Percentiles rank a stretch among this genome's conserved stretches.
Evolutionary conservation across 2,113 vertebrate species (phyloP).

Genomic region (Colossoma macropomum): DNA sequence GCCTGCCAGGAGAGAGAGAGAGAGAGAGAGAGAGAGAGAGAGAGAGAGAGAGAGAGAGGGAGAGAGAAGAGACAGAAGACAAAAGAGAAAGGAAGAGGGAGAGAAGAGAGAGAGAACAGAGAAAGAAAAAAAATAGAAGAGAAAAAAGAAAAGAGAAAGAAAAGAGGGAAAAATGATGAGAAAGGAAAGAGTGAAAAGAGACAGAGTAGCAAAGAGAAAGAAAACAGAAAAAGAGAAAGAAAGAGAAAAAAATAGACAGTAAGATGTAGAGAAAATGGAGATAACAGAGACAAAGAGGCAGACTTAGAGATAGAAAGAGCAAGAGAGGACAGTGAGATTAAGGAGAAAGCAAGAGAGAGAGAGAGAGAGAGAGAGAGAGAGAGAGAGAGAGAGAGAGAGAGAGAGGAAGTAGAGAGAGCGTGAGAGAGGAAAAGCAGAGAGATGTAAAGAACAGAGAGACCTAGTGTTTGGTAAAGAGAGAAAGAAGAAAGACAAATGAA

Average conservation of each 20-base stretch:
- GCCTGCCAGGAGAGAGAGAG: conserved; percentile 77
- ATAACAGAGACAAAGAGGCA: conserved; percentile 39
- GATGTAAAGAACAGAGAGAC: not conserved
- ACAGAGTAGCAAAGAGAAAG: too few relatives aligned
- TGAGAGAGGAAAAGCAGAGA: not conserved
- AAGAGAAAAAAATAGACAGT: too few relatives aligned
- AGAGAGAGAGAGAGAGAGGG: conserved; percentile 12
- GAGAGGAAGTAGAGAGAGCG: not conserved
- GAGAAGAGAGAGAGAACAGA: conserved; percentile 35
- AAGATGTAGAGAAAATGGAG: too few relatives aligned
- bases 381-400: conserved; percentile 44
- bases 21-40: conserved; percentile 6
- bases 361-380: conserved; percentile 64
- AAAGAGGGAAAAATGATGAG: too few relatives aligned
- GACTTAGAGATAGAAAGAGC: not conserved
- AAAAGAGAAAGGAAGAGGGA: conserved; percentile 58
- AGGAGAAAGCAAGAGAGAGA: too few relatives aligned
- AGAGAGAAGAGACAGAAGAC: not conserved
- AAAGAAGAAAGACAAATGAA: too few relatives aligned
- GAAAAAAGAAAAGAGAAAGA: too few relatives aligned
- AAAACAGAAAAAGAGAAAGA: too few relatives aligned
- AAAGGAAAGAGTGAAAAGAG: too few relatives aligned
- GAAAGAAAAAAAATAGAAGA: too few relatives aligned
- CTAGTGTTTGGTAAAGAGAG: too few relatives aligned
- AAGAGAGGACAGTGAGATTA: not conserved